Percentiles rank a stretch among this genome's conserved stretches.
Evolutionary conservation across 2,888 invertebrate genomes (phyloP).

Genomic region (Odontomyia ornata): DNA sequence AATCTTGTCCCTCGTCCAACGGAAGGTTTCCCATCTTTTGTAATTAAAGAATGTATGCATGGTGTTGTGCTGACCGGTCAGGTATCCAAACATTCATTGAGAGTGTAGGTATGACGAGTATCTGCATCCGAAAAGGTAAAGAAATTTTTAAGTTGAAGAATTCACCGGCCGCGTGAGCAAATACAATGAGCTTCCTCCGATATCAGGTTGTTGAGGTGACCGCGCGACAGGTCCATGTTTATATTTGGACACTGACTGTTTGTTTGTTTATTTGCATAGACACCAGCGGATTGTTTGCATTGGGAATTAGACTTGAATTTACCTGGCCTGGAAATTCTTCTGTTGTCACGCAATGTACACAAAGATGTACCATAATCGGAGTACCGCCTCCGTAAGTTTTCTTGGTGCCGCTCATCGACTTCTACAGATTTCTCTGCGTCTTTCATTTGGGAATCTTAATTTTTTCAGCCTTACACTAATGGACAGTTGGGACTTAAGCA

Average conservation of each 20-base stretch:
- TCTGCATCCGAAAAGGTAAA: slow-evolving; percentile 20
- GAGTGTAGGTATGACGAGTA: not conserved
- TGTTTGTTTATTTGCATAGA: slow-evolving; percentile 39
- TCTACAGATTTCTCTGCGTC: slow-evolving; percentile 5
- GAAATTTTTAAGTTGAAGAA: slow-evolving; percentile 27
- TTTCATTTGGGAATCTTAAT: not conserved
- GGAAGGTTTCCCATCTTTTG: not conserved
- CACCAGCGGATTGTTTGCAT: slow-evolving; percentile 42
- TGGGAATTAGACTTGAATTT: slow-evolving; percentile 40
- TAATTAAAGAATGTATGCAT: slow-evolving; percentile 5
- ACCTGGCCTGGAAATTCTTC: slow-evolving; percentile 33
- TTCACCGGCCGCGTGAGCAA: slow-evolving; percentile 17
- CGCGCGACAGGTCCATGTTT: slow-evolving; percentile 34
- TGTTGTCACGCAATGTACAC: slow-evolving; percentile 32
- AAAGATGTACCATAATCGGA: slow-evolving; percentile 35
- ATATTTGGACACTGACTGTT: slow-evolving; percentile 26
- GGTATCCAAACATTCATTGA: slow-evolving; percentile 7
- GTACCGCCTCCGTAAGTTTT: slow-evolving; percentile 15
- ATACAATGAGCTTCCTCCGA: slow-evolving; percentile 33
- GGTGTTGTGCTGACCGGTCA: not conserved
- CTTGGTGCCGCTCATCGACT: slow-evolving; percentile 11
- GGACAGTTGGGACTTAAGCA: slow-evolving; percentile 4
- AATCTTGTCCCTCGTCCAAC: not conserved
- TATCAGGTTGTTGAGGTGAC: slow-evolving; percentile 29
- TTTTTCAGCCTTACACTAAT: not conserved